Percentiles rank a stretch among this genome's conserved stretches.
Evolutionary conservation across 35 echinoderm and acorn worm species (phyloP).

Genomic region (Ptychodera flava): DNA sequence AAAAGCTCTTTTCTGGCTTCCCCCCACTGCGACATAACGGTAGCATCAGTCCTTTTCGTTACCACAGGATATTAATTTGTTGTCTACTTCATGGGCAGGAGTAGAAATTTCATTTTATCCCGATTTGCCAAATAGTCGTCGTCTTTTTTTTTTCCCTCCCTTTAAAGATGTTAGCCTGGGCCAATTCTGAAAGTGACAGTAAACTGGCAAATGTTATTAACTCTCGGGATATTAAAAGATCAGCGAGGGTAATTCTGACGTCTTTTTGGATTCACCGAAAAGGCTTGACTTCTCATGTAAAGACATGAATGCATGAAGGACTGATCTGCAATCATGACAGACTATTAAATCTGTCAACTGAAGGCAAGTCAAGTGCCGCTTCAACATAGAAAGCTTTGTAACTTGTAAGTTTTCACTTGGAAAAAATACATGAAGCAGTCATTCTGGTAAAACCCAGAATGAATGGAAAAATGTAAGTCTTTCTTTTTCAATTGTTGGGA

Average conservation of each 20-base stretch:
- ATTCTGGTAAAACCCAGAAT: too few relatives aligned
- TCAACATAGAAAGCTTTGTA: too few relatives aligned
- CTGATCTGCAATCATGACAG: too few relatives aligned
- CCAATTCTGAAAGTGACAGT: background rate
- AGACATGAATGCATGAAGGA: too few relatives aligned
- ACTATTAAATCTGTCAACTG: too few relatives aligned
- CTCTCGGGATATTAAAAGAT: background rate
- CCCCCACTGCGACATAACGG: background rate
- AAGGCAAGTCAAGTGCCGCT: too few relatives aligned
- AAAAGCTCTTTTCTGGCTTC: background rate
- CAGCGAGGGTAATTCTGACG: background rate
- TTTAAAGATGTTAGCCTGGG: background rate
- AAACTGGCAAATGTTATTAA: background rate
- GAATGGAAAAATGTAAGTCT: too few relatives aligned
- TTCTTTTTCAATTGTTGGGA: too few relatives aligned
- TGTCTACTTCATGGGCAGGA: background rate
- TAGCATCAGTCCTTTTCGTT: background rate
- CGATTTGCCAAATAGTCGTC: background rate
- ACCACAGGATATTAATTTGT: background rate
- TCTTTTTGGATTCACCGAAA: background rate
- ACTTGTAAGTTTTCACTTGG: too few relatives aligned
- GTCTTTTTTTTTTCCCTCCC: too few relatives aligned
- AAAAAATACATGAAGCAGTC: too few relatives aligned
- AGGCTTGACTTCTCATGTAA: background rate
- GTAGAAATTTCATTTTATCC: background rate